phyloP scores from a whole-genome alignment of 2,113 vertebrate genomes.

The Axis porcinus region DNA sequence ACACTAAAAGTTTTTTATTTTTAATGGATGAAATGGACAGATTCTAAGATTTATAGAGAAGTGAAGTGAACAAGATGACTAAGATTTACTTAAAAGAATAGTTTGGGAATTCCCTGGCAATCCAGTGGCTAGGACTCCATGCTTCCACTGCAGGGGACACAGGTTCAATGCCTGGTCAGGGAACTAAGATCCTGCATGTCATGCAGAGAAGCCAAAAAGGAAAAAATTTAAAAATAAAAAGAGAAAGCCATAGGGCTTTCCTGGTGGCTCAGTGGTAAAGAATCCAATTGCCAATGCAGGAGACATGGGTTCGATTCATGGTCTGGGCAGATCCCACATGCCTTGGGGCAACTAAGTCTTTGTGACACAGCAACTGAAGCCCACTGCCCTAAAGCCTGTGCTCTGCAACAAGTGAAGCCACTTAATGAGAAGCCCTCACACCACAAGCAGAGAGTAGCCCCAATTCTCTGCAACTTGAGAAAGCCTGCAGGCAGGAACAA shows the following conservation, averaged over 20 bases:
- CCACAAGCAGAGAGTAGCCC: neutral
- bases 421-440: neutral
- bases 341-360: neutral
- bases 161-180: neutral
- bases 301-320: neutral
- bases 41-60: neutral
- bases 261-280: neutral
- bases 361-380: neutral
- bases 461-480: neutral
- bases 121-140: neutral
- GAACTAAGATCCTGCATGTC: neutral
- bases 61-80: neutral
- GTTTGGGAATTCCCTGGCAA: neutral
- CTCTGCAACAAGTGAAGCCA: neutral
- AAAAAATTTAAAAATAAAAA: neutral
- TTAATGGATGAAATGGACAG: neutral
- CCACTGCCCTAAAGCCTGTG: neutral
- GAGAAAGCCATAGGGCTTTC: neutral
- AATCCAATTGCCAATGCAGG: neutral
- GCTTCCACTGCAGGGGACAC: neutral
- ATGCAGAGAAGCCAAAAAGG: neutral
- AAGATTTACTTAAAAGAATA: neutral
- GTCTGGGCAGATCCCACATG: neutral
- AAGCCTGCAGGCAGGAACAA: neutral
- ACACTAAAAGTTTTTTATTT: neutral